Percentiles rank a stretch among this genome's conserved stretches.
phyloP scores from a whole-genome alignment of 2,797 vertebrate species.

The Sebastolobus altivelis region DNA sequence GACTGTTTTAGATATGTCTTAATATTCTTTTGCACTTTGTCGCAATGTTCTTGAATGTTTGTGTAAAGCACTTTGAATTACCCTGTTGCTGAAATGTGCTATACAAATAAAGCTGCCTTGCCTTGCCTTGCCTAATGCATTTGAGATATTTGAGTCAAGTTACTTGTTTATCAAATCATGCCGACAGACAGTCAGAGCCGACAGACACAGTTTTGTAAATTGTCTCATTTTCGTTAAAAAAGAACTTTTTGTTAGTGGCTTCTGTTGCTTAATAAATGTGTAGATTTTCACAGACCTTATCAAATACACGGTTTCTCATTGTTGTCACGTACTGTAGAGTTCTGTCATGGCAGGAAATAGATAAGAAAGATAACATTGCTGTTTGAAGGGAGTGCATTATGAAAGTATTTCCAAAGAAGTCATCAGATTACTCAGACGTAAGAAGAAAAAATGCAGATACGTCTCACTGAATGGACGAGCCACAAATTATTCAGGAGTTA shows the following conservation, averaged over 20 bases:
- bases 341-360: slow-evolving; percentile 16
- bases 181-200: not conserved
- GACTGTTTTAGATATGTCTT: too few species aligned
- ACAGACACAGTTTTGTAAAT: too few species aligned
- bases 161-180: not conserved
- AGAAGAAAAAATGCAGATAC: not conserved
- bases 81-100: too few species aligned
- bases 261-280: not conserved
- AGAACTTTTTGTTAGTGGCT: not conserved
- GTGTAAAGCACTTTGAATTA: too few species aligned
- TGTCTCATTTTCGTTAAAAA: not conserved
- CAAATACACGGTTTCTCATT: not conserved
- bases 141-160: not conserved
- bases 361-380: not conserved
- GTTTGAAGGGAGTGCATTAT: not conserved
- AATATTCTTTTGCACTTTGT: too few species aligned
- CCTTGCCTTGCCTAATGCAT: not conserved
- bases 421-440: not conserved
- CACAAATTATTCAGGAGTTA: not conserved
- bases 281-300: not conserved
- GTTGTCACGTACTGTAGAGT: too few species aligned
- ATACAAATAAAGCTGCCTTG: too few species aligned
- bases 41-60: too few species aligned
- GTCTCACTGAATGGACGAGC: not conserved
- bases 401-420: not conserved